phyloP scores from a whole-genome alignment of 2,113 vertebrate genomes.

The Madoqua kirkii region DNA sequence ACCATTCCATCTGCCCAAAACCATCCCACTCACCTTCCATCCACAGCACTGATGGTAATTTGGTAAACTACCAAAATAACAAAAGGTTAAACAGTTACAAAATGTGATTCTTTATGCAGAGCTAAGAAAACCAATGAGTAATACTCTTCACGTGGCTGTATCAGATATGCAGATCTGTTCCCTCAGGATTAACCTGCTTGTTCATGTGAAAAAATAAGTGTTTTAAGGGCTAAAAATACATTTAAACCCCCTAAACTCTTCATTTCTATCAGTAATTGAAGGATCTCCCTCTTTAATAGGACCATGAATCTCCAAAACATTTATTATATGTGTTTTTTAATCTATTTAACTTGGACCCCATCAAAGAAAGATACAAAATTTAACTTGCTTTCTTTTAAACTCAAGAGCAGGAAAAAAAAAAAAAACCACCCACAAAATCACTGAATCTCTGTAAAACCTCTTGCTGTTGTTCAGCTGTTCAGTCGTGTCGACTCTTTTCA shows the following conservation, averaged over 20 bases:
- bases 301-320: background rate
- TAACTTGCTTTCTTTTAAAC: conserved; percentile 30
- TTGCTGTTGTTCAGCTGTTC: background rate
- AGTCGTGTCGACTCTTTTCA: background rate
- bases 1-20: background rate
- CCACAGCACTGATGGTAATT: background rate
- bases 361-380: background rate
- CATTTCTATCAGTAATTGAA: background rate
- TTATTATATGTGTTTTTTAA: too few relatives aligned
- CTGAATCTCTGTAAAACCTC: background rate
- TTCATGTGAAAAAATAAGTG: background rate
- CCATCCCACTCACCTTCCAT: background rate
- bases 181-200: background rate
- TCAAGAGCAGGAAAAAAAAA: background rate
- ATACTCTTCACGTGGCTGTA: background rate
- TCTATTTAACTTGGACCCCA: background rate
- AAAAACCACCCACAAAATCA: background rate
- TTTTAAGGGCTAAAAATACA: background rate
- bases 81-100: conserved; percentile 15
- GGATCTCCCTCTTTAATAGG: background rate
- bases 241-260: background rate
- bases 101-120: background rate
- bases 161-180: background rate
- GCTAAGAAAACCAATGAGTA: conserved; percentile 18
- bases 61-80: background rate